Evolutionary conservation across 2,888 invertebrate genomes (phyloP), one percentile per base, ranked within the genome.

Genomic region (Hoplodrina ambigua): DNA sequence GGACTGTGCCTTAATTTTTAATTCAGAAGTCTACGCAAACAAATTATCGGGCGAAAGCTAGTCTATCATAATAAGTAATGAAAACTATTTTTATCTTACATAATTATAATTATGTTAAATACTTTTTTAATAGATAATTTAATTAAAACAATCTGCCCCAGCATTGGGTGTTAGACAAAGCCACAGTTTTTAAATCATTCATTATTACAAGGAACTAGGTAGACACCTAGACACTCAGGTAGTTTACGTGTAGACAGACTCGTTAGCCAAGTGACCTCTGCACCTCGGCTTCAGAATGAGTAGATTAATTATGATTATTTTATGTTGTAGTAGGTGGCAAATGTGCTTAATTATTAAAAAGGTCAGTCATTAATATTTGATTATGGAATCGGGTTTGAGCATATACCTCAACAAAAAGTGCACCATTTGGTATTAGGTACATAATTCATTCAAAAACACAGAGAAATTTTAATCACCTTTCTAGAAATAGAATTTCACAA

Each of bases 291-390:
- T 62, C 58, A 71, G 17, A 46, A 46, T 11, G 2, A 17, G 20
- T 46, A 44, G 6, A 55, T 62, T 71, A 61, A 59, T 59, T 60
- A 75, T 72, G 41, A 57, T 61, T 70, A 30, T 56, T 53, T 53
- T 15, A 69, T 41, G 52, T 15, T 20, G 17, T 17, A 61, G 11
- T 53, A 71, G 53, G 57, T 63, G 62, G 63, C 10, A 8, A 15
- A 0, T 7, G 25, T 37, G 11, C 10, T 71, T 63, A 58, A n/a
- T 44, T 53, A 37, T 52, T 76, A 50, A 25, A 11, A 13, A 56
- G 73, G 60, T 61, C 56, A 69, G 4, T 60, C 17, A 49, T 41
- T 53, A 15, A 19, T 25, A 50, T 25, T 8, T 0, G 20, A 7
- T 52, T 37, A 2, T 15, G n/a, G n/a, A 13, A 57, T 20, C 2